Percentiles rank a stretch among this genome's conserved stretches.
phyloP scores from a whole-genome alignment of 1,140 invertebrate genomes.

The Plutomurus gul region DNA sequence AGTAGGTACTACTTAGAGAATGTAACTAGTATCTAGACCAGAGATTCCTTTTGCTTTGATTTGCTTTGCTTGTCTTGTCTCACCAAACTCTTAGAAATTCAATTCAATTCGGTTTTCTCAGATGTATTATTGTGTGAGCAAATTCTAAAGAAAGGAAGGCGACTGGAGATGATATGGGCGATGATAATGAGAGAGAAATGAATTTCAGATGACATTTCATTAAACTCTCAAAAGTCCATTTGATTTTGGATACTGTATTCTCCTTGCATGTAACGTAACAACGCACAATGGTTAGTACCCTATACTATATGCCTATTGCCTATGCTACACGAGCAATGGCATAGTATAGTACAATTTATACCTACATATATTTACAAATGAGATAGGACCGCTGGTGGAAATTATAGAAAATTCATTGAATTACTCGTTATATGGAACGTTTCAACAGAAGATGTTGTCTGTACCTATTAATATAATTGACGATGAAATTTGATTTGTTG shows the following conservation, averaged over 20 bases:
- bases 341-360: too few relatives aligned
- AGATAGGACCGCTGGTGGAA: too few relatives aligned
- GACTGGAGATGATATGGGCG: slow-evolving; percentile 16
- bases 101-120: slow-evolving; percentile 20
- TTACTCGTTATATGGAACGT: too few relatives aligned
- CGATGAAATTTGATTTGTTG: background rate
- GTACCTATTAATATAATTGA: background rate
- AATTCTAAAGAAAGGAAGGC: slow-evolving; percentile 8
- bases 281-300: too few relatives aligned
- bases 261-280: too few relatives aligned
- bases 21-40: too few relatives aligned
- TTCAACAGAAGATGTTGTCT: background rate
- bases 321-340: too few relatives aligned
- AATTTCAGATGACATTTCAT: slow-evolving; percentile 28
- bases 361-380: too few relatives aligned
- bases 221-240: slow-evolving; percentile 16
- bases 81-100: background rate
- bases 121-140: slow-evolving; percentile 17
- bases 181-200: slow-evolving; percentile 13
- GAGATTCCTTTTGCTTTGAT: background rate
- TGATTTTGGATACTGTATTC: background rate
- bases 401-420: too few relatives aligned
- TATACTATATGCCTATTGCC: too few relatives aligned
- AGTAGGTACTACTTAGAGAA: background rate
- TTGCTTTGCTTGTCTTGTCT: background rate